Evolutionary conservation across 2,113 vertebrate species (phyloP), one percentile per base, ranked within the genome.

Genomic region (Varanus komodoensis): DNA sequence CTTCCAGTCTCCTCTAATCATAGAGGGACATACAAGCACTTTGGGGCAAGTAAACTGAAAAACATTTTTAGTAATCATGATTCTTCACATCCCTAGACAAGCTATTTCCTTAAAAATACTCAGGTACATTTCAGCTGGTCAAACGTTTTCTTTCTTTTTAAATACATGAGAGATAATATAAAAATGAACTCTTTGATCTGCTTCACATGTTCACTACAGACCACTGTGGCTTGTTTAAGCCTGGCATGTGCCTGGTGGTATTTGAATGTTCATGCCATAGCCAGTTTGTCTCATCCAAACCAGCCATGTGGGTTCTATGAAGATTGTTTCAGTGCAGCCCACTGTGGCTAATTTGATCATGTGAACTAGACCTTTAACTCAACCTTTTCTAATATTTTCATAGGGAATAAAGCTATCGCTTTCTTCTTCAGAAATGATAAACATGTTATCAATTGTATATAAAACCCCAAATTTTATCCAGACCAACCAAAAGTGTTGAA

Each of bases 1-100:
- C 91, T 95, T 94, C 94, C 73, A 1, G 89, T 91, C 88, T 87
- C 77, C 75, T 69, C 2, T 82, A 34, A 4, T 0, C 7, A 74
- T 38, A 67, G 68, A 25, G 50, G 0, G 48, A 71, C 48, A 92
- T 79, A 29, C 5, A 1, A 0, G 3, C 79, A 89, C 90, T 95
- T 91, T 87, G 91, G 84, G 38, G 50, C 8, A 52, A 81, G 44
- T 67, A 67, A 81, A 80, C 38, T 61, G 7, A 50, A 82, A 67
- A 29, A 21, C n/a, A 34, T 79, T 83, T 61, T 71, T 2, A 14
- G 38, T 34, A 1, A 25, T 89, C n/a, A 54, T 80, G 89, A 21
- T 80, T 54, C 64, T 79, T 73, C 7, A 44, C 6, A 48, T 81
- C 8, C 29, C 50, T 8, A 7, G 38, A 7, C 85, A 48, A 82